These are phyloP conservation scores for Athene noctua DNA, from an alignment of 2,113 vertebrate genomes.

Conservation along the genomic window DNA sequence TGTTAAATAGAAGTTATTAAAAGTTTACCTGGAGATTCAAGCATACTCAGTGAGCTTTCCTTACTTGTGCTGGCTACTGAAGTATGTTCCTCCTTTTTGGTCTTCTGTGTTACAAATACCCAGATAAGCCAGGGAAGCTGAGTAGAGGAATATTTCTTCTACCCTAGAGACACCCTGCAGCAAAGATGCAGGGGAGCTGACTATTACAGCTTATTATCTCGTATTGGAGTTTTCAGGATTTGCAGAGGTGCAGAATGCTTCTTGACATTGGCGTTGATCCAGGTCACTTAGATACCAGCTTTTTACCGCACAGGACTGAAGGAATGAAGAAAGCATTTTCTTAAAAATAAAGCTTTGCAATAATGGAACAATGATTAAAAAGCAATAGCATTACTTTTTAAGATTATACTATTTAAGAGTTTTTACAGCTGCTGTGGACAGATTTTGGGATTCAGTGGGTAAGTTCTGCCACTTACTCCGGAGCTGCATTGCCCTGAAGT, in stretches of 20 bases:
- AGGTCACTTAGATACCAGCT: not conserved
- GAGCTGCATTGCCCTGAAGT: not conserved
- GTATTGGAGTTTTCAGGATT: not conserved
- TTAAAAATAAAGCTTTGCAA: not conserved
- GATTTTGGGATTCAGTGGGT: not conserved
- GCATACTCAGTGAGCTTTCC: not conserved
- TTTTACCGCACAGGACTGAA: not conserved
- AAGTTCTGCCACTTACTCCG: not conserved
- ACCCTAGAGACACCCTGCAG: not conserved
- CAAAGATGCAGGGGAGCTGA: not conserved
- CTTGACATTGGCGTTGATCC: not conserved
- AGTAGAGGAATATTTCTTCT: not conserved
- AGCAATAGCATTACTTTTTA: not conserved
- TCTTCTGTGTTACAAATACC: not conserved
- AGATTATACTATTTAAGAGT: not conserved
- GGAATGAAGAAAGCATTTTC: not conserved
- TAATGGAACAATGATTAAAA: not conserved
- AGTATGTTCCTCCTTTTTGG: not conserved
- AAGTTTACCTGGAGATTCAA: not conserved
- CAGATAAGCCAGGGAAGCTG: not conserved
- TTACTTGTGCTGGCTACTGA: not conserved
- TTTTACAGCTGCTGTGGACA: not conserved
- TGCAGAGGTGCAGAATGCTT: not conserved
- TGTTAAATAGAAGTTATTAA: not conserved
- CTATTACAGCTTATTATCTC: not conserved